Base-by-base conservation (phyloP, 1,140 invertebrate genomes). In the Drosophila ananassae region DNA sequence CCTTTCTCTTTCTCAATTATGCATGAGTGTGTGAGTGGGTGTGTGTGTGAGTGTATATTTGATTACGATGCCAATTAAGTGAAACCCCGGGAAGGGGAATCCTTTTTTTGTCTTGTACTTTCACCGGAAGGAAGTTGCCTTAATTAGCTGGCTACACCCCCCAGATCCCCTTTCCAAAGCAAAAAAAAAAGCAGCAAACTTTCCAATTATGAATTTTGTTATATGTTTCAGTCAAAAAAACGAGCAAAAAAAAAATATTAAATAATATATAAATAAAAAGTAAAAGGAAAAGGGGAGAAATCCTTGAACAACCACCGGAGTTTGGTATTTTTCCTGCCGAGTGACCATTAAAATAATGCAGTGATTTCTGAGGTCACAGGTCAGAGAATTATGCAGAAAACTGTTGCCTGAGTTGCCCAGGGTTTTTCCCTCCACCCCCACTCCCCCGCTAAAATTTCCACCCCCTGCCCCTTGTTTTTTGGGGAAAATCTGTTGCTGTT, bases 281-380 rank as follows among this genome's bases (percentile, higher is more conserved):
- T 13, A 41, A 58, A 58, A 73, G 63, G 57, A 50, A 69, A 57
- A 21, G 50, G 13, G 28, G 25, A 50, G 30, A 34, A 22, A 37
- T 10, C 34, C 25, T 28, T 28, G 25, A 28, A 28, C 5, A 37
- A 10, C 34, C 6, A 2, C 28, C 2, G 2, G 13, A 30, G 17
- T 50, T 34, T 61, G 41, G n/a, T 21, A 21, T 44, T 44, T 37
- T 44, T 17, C 73, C 30, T 55, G 41, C 22, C 12, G 54, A 54
- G 58, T 71, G 73, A 60, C 81, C 81, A 84, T 73, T 76, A 73
- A 81, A 84, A 87, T 87, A 84, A 87, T 84, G 81, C 81, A 84
- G 81, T 87, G 81, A 84, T 84, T 87, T 87, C 76, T 79, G 73
- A 69, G 59, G 78, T 60, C 57, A 41, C 57, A 37, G 34, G 34